phyloP scores from a whole-genome alignment of 2,888 invertebrate species.

The Epistrophe grossulariae region DNA sequence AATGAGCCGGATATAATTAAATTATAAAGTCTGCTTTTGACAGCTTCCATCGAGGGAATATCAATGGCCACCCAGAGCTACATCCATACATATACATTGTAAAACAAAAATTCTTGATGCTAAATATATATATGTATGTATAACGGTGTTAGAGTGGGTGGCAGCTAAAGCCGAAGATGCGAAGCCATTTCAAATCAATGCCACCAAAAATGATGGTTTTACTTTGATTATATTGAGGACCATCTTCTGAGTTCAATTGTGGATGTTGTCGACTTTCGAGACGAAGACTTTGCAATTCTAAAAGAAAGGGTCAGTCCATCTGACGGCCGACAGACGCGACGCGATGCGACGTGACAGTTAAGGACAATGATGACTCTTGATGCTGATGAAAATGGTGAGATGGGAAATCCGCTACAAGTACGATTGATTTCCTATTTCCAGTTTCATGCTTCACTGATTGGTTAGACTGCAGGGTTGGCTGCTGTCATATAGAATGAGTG shows the following conservation, averaged over 20 bases:
- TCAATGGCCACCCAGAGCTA: conserved; percentile 35
- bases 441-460: conserved; percentile 73
- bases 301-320: conserved; percentile 24
- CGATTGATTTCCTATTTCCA: conserved; percentile 75
- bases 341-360: background rate
- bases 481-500: background rate
- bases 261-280: conserved; percentile 16
- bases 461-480: conserved; percentile 31
- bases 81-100: conserved; percentile 31
- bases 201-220: conserved; percentile 50
- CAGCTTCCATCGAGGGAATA: conserved; percentile 57
- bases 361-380: conserved; percentile 28
- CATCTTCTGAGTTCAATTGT: conserved; percentile 35
- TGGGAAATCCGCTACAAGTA: conserved; percentile 70
- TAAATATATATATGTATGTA: no score
- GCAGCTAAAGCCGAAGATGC: background rate
- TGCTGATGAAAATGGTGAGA: conserved; percentile 37
- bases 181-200: conserved; percentile 47
- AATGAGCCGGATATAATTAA: conserved; percentile 73
- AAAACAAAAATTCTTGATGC: conserved; percentile 45
- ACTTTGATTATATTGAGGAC: conserved; percentile 58
- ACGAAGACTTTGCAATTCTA: conserved; percentile 13
- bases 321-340: background rate
- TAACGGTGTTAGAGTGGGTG: background rate
- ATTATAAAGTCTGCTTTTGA: conserved; percentile 73